A percentile compares a stretch with the other conserved stretches of the same genome.
phyloP scores from a whole-genome alignment of 2,797 vertebrate genomes.

The Ibycter americanus region DNA sequence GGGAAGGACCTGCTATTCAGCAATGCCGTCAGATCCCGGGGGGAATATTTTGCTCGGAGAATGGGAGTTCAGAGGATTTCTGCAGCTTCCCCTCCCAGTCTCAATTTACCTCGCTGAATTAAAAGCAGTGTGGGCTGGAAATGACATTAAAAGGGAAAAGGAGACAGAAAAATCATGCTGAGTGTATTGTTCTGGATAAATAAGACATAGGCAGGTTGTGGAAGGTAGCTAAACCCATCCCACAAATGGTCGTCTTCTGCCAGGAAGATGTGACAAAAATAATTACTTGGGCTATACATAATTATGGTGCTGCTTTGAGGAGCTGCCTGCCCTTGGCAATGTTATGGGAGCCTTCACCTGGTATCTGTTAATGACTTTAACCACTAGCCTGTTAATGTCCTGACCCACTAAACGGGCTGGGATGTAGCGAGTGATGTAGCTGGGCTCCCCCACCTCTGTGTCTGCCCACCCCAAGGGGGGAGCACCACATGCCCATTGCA shows the following conservation, averaged over 20 bases:
- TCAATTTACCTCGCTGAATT: constrained; percentile 45
- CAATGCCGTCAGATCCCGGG: not conserved
- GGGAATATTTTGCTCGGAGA: not conserved
- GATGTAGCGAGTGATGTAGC: not conserved
- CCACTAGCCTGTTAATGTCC: not conserved
- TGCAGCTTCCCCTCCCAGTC: constrained; percentile 40
- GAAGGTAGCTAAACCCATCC: constrained; percentile 53
- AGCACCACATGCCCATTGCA: not conserved
- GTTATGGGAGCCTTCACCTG: not conserved
- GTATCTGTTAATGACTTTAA: not conserved
- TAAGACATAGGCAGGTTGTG: constrained; percentile 45
- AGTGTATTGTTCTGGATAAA: constrained; percentile 57
- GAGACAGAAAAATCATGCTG: constrained; percentile 39
- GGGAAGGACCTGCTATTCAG: constrained; percentile 12
- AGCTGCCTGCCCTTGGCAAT: constrained; percentile 45
- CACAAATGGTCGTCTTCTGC: constrained; percentile 48
- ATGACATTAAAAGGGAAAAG: constrained; percentile 15
- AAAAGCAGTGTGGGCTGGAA: constrained; percentile 61
- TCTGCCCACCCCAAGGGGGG: not conserved
- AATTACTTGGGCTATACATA: constrained; percentile 53
- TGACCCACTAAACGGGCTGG: not conserved
- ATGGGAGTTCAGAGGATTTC: constrained; percentile 21
- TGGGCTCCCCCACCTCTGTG: not conserved
- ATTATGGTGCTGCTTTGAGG: constrained; percentile 53
- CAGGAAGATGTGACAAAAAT: constrained; percentile 65